Evolutionary conservation across 2,113 vertebrate species (phyloP).

Genomic region (Eira barbara): DNA sequence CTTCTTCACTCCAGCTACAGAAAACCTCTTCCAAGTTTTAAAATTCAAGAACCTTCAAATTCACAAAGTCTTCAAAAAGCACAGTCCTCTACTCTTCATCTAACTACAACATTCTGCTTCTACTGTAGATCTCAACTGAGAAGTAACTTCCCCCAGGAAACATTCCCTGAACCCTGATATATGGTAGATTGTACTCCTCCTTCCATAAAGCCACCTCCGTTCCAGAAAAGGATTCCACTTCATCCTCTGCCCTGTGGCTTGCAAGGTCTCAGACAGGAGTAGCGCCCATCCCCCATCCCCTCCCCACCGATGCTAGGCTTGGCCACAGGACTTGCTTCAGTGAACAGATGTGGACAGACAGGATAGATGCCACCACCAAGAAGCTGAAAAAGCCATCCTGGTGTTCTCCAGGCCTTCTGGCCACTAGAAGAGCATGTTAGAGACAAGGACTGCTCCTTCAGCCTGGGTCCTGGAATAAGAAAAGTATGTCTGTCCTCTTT

Average conservation of each 20-base stretch:
- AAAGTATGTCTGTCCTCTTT: neutral
- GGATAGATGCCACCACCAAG: neutral
- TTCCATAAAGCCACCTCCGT: neutral
- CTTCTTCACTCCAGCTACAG: neutral
- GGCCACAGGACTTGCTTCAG: neutral
- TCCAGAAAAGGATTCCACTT: neutral
- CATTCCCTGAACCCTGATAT: slow-evolving; percentile 1
- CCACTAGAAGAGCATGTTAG: neutral
- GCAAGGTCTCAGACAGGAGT: neutral
- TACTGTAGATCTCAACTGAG: neutral
- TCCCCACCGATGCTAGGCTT: neutral
- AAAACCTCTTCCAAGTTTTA: neutral
- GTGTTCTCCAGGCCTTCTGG: neutral
- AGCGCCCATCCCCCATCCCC: neutral
- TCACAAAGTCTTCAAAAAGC: neutral
- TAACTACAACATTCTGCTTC: slow-evolving; percentile 20
- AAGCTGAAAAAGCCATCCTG: neutral
- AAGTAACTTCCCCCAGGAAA: slow-evolving; percentile 5
- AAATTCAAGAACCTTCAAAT: neutral
- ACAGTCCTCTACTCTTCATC: neutral
- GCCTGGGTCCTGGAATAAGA: neutral
- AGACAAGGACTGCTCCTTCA: neutral
- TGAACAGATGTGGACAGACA: neutral
- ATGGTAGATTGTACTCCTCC: neutral
- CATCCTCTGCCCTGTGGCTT: neutral